Conservation (phyloP, 2,113 vertebrate species). For the Podarcis raffonei region DNA sequence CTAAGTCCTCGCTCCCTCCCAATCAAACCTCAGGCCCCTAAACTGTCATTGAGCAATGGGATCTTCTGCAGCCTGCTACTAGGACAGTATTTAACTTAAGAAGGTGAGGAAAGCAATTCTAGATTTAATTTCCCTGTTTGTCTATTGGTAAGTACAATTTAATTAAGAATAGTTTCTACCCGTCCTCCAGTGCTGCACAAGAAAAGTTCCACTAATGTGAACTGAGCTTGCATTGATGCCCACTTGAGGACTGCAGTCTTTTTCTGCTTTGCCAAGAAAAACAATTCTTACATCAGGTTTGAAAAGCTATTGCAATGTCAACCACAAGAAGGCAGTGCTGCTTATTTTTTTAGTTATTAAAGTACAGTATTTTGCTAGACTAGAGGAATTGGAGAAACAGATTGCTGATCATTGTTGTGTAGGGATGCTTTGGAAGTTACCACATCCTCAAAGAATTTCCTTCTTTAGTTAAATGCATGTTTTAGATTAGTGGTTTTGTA, state of each 20-base stretch:
- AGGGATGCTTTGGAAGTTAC: background rate
- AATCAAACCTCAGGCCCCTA: too few relatives aligned
- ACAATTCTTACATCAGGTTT: background rate
- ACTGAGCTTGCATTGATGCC: background rate
- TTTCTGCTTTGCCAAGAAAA: background rate
- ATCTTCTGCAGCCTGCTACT: background rate
- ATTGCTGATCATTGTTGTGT: background rate
- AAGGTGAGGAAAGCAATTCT: background rate
- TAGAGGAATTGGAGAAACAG: background rate
- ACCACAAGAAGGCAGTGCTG: slow-evolving; percentile 60
- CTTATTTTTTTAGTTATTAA: slow-evolving; percentile 19
- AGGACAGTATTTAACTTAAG: too few relatives aligned
- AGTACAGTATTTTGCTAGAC: background rate
- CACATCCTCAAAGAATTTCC: background rate
- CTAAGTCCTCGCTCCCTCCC: too few relatives aligned
- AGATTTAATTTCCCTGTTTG: background rate
- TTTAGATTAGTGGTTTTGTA: background rate
- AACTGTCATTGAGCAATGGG: background rate
- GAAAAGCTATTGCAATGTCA: background rate
- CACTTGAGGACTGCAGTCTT: background rate
- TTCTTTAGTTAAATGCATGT: background rate
- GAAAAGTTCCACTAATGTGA: background rate
- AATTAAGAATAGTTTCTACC: background rate
- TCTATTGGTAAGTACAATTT: background rate
- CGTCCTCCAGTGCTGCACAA: background rate